phyloP scores from a whole-genome alignment of 2,888 invertebrate genomes.

The Dryomyza anilis region DNA sequence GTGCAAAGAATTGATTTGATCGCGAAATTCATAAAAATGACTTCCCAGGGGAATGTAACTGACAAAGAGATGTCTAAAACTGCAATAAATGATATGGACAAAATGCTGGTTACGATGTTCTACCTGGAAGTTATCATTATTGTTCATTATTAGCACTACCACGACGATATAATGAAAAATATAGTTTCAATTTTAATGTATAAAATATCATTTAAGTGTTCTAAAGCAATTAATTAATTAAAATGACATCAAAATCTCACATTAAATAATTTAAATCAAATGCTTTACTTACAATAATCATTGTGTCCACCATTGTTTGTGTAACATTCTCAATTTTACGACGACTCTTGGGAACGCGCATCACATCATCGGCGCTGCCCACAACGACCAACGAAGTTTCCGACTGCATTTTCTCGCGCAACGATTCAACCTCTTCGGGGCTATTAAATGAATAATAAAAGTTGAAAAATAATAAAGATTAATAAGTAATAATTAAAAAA shows the following conservation, averaged over 20 bases:
- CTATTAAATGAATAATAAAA: slow-evolving; percentile 52
- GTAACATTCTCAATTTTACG: slow-evolving; percentile 76
- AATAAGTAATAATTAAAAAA: slow-evolving; percentile 6
- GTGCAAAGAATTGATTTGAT: too few relatives aligned
- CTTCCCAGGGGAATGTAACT: too few relatives aligned
- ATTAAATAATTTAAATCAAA: background rate
- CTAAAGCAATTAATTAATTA: background rate
- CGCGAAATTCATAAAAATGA: too few relatives aligned
- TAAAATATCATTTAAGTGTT: too few relatives aligned
- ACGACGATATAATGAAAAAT: too few relatives aligned
- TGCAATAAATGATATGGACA: too few relatives aligned
- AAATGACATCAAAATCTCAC: too few relatives aligned
- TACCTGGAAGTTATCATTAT: too few relatives aligned
- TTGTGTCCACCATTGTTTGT: slow-evolving; percentile 79
- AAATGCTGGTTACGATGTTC: too few relatives aligned
- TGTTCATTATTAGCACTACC: too few relatives aligned
- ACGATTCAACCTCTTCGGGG: slow-evolving; percentile 76
- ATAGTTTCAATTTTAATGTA: too few relatives aligned
- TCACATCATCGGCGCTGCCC: slow-evolving; percentile 77
- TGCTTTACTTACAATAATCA: slow-evolving; percentile 66
- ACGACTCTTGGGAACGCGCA: slow-evolving; percentile 73
- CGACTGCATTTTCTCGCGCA: slow-evolving; percentile 76
- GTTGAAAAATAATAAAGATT: background rate
- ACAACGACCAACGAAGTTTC: slow-evolving; percentile 79
- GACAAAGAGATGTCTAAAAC: too few relatives aligned